phyloP scores from a whole-genome alignment of 2,888 invertebrate genomes.

The Diarsia brunnea region DNA sequence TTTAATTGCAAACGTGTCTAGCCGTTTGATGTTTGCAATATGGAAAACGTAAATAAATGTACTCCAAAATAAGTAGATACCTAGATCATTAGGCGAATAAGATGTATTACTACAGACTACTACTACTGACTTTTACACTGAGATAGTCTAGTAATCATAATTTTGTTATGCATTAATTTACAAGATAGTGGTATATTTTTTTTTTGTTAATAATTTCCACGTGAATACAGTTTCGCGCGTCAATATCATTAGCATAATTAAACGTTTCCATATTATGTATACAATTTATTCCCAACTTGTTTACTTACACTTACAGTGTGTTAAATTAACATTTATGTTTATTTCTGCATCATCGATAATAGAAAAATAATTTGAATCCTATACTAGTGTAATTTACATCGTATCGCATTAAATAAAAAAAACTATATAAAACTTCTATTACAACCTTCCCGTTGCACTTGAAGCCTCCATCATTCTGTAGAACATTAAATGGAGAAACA shows the following conservation, averaged over 20 bases:
- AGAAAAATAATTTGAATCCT: too few relatives aligned
- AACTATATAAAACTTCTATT: too few relatives aligned
- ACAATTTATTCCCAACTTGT: not conserved
- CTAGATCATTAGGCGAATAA: too few relatives aligned
- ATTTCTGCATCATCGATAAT: not conserved
- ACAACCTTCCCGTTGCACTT: too few relatives aligned
- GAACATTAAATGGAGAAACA: too few relatives aligned
- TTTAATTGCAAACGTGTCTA: not conserved
- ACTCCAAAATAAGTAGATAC: too few relatives aligned
- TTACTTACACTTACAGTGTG: not conserved
- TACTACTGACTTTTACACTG: too few relatives aligned
- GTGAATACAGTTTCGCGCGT: not conserved
- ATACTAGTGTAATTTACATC: too few relatives aligned
- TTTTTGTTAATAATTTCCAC: not conserved
- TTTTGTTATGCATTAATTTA: not conserved
- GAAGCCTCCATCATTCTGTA: too few relatives aligned
- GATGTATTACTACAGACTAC: not conserved
- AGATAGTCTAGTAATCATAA: not conserved
- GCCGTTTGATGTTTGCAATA: not conserved
- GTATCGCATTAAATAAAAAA: too few relatives aligned
- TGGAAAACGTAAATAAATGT: not conserved
- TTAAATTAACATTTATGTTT: not conserved
- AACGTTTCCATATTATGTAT: not conserved
- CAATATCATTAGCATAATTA: not conserved
- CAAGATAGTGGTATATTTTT: not conserved